Evolutionary conservation across 2,888 invertebrate species (phyloP), one percentile per base, ranked within the genome.

Genomic region (Tinea pellionella): DNA sequence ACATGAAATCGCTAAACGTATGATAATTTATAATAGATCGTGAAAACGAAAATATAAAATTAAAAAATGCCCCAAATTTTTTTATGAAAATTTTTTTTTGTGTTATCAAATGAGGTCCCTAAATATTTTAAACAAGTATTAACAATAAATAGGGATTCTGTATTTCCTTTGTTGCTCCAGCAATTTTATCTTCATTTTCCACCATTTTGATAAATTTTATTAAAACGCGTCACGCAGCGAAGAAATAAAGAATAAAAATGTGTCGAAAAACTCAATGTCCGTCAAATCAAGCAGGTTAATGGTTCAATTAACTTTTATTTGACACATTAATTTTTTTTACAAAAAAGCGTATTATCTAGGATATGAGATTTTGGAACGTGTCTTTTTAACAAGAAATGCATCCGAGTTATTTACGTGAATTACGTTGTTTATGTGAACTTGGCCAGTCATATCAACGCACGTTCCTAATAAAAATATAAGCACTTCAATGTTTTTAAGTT

Each of bases 21-120:
- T 85, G 86, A 66, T 78, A 80, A 65, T 77, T 85, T 86, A 66
- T 78, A 80, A 65, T 77, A 80, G 63, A 85, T 78, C 59, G 74
- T 65, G 55, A 71, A 74, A 61, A 81, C 72, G 13, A 78, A 79
- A 13, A 73, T 30, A 30, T 67, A 60, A 61, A 84, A 76, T 69
- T 80, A 73, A 6, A 79, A 61, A 76, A 64, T 81, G 80, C 55
- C 67, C 65, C 19, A 77, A 63, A 63, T 69, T 72, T 32, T n/a
- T 68, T 70, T 1, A 66, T 62, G 4, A 66, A 61, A 60, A 56
- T 71, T 61, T n/a, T 71, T 70, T 1, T 77, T 69, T 13, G 68
- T 66, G 1, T 59, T 16, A 32, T 73, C 68, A 63, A 84, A 80
- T 8, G 80, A 77, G 41, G 85, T 65, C 0, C 86, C 85, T 41